Evolutionary conservation across 2,797 vertebrate genomes (phyloP).

Genomic region (Fistularia tabacaria): DNA sequence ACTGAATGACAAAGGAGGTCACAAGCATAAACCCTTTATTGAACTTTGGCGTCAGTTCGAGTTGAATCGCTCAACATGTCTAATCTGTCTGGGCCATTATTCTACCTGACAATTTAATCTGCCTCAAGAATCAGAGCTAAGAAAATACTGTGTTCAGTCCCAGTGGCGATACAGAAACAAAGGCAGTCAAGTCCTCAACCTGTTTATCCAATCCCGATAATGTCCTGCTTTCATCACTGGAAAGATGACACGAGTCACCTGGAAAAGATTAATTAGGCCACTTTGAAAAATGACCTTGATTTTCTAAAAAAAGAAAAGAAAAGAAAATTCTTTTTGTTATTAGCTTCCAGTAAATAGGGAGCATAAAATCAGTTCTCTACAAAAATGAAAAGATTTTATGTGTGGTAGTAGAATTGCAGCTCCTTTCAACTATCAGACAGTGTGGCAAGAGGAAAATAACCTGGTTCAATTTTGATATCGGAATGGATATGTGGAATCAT

Average conservation of each 20-base stretch:
- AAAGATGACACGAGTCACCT: conserved; percentile 53
- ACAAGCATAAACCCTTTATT: conserved; percentile 22
- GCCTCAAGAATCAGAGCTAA: conserved; percentile 54
- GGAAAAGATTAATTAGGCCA: conserved; percentile 59
- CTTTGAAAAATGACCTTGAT: conserved; percentile 39
- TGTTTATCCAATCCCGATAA: conserved; percentile 65
- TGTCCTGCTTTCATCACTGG: conserved; percentile 56
- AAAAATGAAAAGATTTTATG: too few relatives aligned
- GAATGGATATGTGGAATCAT: conserved; percentile 31
- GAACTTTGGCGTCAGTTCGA: conserved; percentile 22
- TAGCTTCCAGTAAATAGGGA: too few relatives aligned
- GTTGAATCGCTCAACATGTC: conserved; percentile 14
- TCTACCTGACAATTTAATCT: conserved; percentile 33
- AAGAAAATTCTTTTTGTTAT: too few relatives aligned
- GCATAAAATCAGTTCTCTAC: too few relatives aligned
- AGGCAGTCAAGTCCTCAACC: conserved; percentile 57
- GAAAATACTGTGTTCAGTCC: conserved; percentile 55
- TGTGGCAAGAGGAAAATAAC: conserved; percentile 9
- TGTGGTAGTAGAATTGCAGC: too few relatives aligned
- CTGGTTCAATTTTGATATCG: conserved; percentile 1
- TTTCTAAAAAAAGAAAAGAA: too few relatives aligned
- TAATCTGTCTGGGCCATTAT: conserved; percentile 5
- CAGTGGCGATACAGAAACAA: conserved; percentile 48
- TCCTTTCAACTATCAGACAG: too few relatives aligned
- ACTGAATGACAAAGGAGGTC: too few relatives aligned